Evolutionary conservation across 1,140 invertebrate species (phyloP).

Genomic region (Chrysopa pallens): DNA sequence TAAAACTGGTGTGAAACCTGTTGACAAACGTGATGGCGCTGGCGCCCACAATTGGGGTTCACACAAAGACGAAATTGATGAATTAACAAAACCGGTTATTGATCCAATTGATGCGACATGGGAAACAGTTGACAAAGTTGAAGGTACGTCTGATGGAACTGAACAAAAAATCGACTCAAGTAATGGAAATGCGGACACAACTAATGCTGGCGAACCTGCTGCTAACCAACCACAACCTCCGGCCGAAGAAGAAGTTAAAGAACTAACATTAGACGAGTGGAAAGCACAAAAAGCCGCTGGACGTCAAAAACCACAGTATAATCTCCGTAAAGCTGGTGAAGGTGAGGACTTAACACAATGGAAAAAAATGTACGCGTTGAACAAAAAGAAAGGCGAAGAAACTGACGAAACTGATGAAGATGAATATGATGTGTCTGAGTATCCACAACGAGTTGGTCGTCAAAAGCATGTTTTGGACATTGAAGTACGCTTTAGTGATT

Average conservation of each 20-base stretch:
- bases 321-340: conserved; percentile 80
- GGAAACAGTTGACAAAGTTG: too few relatives aligned
- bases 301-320: conserved; percentile 65
- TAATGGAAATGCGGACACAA: background rate
- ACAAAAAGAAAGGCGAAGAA: conserved; percentile 56
- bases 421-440: conserved; percentile 62
- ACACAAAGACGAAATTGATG: conserved; percentile 76
- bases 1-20: conserved; percentile 84
- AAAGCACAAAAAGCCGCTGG: conserved; percentile 56
- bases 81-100: too few relatives aligned
- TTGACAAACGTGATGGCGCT: conserved; percentile 86
- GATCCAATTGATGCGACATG: too few relatives aligned
- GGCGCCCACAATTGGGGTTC: conserved; percentile 93
- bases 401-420: conserved; percentile 39
- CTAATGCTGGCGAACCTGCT: background rate
- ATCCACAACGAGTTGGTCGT: conserved; percentile 70
- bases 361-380: conserved; percentile 78
- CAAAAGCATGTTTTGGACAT: conserved; percentile 77
- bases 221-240: conserved; percentile 26
- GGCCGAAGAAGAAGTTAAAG: conserved; percentile 56
- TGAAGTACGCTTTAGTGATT: conserved; percentile 77
- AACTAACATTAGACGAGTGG: conserved; percentile 78
- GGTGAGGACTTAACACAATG: conserved; percentile 78
- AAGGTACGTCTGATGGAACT: too few relatives aligned
- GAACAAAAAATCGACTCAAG: background rate